Evolutionary conservation across 2,888 invertebrate genomes (phyloP).

Genomic region (Lissonota sp.): DNA sequence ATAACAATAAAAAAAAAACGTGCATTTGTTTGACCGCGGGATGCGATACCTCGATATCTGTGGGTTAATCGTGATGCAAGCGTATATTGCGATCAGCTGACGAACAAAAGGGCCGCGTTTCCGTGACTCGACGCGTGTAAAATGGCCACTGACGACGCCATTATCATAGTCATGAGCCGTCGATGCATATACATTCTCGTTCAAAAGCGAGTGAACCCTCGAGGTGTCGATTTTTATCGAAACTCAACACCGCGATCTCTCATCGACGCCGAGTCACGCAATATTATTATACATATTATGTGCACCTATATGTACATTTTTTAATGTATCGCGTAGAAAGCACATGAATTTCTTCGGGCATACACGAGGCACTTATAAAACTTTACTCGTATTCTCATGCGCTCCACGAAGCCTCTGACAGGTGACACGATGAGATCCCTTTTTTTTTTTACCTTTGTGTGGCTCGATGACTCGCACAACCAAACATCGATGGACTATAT

Average conservation of each 20-base stretch:
- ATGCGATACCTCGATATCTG: constrained; percentile 34
- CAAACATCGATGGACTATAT: constrained; percentile 1
- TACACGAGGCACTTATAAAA: constrained; percentile 3
- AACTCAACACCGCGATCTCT: constrained; percentile 70
- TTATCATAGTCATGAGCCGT: too few relatives aligned
- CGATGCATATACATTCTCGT: constrained; percentile 5
- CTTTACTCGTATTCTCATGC: constrained; percentile 7
- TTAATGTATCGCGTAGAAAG: too few relatives aligned
- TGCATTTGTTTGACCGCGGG: constrained; percentile 34
- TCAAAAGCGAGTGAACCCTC: constrained; percentile 15
- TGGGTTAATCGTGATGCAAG: neutral
- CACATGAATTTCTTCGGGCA: neutral
- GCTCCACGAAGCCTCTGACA: constrained; percentile 13
- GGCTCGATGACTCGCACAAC: neutral
- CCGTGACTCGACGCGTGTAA: too few relatives aligned
- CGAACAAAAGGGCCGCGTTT: too few relatives aligned
- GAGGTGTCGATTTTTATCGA: constrained; percentile 73
- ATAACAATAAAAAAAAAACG: constrained; percentile 45
- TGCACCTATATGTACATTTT: neutral
- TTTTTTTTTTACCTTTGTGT: constrained; percentile 9
- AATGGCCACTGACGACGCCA: too few relatives aligned
- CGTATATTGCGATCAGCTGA: neutral
- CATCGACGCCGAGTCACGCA: constrained; percentile 44
- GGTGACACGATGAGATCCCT: constrained; percentile 8
- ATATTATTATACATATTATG: constrained; percentile 27